Base-by-base conservation (phyloP, 2,888 invertebrate genomes). In the Nysson spinosus region DNA sequence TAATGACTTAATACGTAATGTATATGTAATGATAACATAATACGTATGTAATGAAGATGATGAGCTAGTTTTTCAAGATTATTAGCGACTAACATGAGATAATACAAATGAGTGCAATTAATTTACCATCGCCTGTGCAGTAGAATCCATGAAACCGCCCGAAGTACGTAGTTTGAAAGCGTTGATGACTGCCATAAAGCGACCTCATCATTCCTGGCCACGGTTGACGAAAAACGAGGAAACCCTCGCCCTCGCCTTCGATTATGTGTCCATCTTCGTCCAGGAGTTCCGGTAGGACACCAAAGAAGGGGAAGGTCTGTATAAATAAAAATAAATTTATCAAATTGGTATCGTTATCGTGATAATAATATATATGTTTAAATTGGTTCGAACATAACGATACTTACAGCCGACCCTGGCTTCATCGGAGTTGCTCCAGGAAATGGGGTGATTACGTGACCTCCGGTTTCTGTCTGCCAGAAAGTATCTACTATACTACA, bases 391-490 rank as follows among this genome's bases (percentile, higher is more conserved):
- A 34, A 14, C 1, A 20, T 37, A 7, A 19, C 5, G 35, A 3
- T 22, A 90, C 93, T 92, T 89, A 97, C 97, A 67, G 99, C 99
- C 56, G 98, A 95, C 61, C 99, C 99, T 0, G 99, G 99, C 88
- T 99, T 99, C 92, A 97, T 96, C 9, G 97, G 96, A 1, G 96
- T 98, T 14, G 96, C 96, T 14, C 98, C 98, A 0, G 99, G 99
- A 46, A 99, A 88, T 24, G 98, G 96, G 26, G 98, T 97, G 40
- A 99, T 91, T 14, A 98, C 96, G 88, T 99, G 98, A 0, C 99
- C 99, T 5, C 99, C 99, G 3, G 99, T 99, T 90, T 99, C 99
- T 0, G 99, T 99, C 89, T 99, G 99, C 99, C 99, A 99, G 89
- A 97, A 99, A 0, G 99, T 99, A 86, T 99, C 99, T 0, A 95